Conservation (phyloP, 2,888 invertebrate genomes). For the Cerastis leucographa region DNA sequence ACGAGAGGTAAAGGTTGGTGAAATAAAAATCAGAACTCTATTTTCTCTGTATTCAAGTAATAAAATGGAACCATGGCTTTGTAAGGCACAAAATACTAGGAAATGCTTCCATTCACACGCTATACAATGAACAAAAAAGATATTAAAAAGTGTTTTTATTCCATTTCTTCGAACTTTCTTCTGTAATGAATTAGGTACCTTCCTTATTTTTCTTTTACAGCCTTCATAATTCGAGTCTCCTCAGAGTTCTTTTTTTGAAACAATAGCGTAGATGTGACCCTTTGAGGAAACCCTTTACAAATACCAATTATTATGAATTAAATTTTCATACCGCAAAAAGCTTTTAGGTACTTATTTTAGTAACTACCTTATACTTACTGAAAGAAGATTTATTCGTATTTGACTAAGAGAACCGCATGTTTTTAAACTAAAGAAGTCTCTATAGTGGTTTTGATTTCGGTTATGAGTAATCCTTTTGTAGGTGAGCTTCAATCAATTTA, state of each 20-base stretch:
- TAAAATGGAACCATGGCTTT: not conserved
- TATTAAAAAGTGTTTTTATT: conserved; percentile 24
- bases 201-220: conserved; percentile 13
- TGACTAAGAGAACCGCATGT: conserved; percentile 10
- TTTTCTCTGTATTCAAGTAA: conserved; percentile 12
- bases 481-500: not conserved
- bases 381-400: conserved; percentile 19
- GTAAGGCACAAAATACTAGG: conserved; percentile 4
- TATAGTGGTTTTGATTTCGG: not conserved
- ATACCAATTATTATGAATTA: conserved; percentile 25
- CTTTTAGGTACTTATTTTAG: not conserved
- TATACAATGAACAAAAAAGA: not conserved
- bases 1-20: conserved; percentile 10
- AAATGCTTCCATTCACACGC: conserved; percentile 4
- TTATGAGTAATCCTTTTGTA: conserved; percentile 15
- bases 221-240: conserved; percentile 1
- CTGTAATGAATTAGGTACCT: conserved; percentile 17
- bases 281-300: conserved; percentile 36
- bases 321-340: conserved; percentile 33
- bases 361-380: not conserved
- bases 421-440: conserved; percentile 1
- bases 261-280: conserved; percentile 7
- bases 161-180: conserved; percentile 6
- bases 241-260: conserved; percentile 13
- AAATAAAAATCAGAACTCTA: conserved; percentile 17